A percentile compares a stretch with the other conserved stretches of the same genome.
These are phyloP conservation scores for Fistularia commersonii DNA, from an alignment of 2,797 vertebrate species.

Conservation along the genomic window DNA sequence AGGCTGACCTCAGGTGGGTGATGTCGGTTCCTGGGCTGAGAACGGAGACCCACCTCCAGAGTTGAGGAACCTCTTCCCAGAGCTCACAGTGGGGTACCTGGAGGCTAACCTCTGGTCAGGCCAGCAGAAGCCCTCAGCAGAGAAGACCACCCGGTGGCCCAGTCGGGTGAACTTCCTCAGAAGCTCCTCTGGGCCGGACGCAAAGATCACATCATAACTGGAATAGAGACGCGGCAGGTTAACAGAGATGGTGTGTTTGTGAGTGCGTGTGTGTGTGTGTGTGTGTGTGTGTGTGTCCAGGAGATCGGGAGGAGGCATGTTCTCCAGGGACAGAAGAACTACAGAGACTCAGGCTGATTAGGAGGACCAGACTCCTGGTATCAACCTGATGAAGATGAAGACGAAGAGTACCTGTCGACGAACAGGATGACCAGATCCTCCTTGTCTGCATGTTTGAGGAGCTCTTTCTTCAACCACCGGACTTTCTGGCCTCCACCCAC, in stretches of 20 bases:
- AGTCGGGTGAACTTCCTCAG: constrained; percentile 78
- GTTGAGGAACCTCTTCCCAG: constrained; percentile 88
- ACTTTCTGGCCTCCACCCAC: constrained; percentile 89
- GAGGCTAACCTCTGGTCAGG: constrained; percentile 83
- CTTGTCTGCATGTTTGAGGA: constrained; percentile 71
- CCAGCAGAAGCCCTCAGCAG: constrained; percentile 88
- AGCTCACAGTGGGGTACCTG: constrained; percentile 79
- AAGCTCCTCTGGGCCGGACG: constrained; percentile 78
- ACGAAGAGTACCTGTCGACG: constrained; percentile 82
- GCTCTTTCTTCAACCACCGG: constrained; percentile 84
- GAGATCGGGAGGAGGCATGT: background rate
- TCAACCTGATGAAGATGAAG: background rate
- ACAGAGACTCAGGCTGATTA: too few species aligned
- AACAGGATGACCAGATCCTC: constrained; percentile 81
- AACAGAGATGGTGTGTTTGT: background rate
- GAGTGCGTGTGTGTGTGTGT: background rate
- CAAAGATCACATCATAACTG: constrained; percentile 84
- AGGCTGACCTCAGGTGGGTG: too few species aligned
- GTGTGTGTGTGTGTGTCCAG: background rate
- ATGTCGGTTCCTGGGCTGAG: too few species aligned
- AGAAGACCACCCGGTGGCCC: constrained; percentile 81
- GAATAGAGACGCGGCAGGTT: too few species aligned
- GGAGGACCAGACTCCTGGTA: too few species aligned
- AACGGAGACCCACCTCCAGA: too few species aligned
- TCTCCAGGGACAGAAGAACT: too few species aligned